phyloP scores from a whole-genome alignment of 1,140 invertebrate species.

The Panagrolaimus sp. region DNA sequence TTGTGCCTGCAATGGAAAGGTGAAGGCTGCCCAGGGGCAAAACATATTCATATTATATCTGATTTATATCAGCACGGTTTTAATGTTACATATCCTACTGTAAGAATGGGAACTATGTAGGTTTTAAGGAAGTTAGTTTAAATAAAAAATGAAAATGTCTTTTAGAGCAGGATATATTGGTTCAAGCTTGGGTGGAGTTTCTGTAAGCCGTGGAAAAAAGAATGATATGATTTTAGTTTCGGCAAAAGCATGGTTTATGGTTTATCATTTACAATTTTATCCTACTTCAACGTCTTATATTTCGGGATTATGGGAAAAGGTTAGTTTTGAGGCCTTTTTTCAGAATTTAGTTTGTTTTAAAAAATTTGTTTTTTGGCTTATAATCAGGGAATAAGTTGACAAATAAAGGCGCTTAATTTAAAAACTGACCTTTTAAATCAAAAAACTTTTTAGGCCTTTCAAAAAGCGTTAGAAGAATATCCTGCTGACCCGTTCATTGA shows the following conservation, averaged over 20 bases:
- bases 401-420: no score
- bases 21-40: slow-evolving; percentile 52
- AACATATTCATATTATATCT: slow-evolving; percentile 48
- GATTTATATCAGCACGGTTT: slow-evolving; percentile 55
- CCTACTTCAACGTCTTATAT: slow-evolving; percentile 43
- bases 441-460: slow-evolving; percentile 45
- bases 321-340: slow-evolving; percentile 16
- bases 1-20: slow-evolving; percentile 40
- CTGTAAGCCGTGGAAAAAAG: slow-evolving; percentile 40
- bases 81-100: slow-evolving; percentile 56
- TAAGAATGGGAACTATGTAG: slow-evolving; percentile 46
- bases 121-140: slow-evolving; percentile 16
- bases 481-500: slow-evolving; percentile 44
- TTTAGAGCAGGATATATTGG: slow-evolving; percentile 52
- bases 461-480: slow-evolving; percentile 44
- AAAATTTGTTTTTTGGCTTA: no score
- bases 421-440: slow-evolving; percentile 1
- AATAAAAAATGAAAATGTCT: not conserved
- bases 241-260: slow-evolving; percentile 55
- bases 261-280: slow-evolving; percentile 56
- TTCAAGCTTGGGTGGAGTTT: slow-evolving; percentile 51
- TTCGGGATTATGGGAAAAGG: slow-evolving; percentile 53
- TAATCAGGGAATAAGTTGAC: no score
- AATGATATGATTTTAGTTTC: slow-evolving; percentile 43
- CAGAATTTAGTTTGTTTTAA: no score